These are phyloP conservation scores for Hyposoter didymator DNA, from an alignment of 2,888 invertebrate genomes.

Conservation along the genomic window DNA sequence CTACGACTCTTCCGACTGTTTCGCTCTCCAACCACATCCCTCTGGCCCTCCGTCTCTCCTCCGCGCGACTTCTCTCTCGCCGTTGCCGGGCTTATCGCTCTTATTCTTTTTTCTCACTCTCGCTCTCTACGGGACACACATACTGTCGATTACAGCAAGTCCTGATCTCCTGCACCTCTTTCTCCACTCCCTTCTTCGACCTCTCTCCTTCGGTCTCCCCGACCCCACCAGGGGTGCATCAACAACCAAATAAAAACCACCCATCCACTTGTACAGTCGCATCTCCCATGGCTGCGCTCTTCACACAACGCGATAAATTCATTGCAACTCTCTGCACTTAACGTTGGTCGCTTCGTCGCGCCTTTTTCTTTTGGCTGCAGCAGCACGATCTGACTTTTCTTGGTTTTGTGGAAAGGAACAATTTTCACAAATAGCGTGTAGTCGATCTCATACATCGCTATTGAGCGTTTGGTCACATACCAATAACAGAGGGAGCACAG, in stretches of 20 bases:
- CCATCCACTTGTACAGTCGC: conserved; percentile 26
- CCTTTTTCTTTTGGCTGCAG: background rate
- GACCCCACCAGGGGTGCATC: conserved; percentile 39
- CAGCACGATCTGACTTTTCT: background rate
- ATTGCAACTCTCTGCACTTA: background rate
- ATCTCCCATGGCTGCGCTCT: background rate
- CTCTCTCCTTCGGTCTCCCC: conserved; percentile 26
- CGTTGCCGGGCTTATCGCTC: conserved; percentile 53
- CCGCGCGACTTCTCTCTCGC: conserved; percentile 41
- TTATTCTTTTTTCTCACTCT: conserved; percentile 65
- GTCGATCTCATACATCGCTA: conserved; percentile 24
- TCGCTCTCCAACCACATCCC: conserved; percentile 45
- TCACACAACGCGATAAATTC: background rate
- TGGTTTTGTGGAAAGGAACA: background rate
- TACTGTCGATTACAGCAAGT: conserved; percentile 64
- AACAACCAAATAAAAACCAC: conserved; percentile 35
- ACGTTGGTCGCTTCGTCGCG: background rate
- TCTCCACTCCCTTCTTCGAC: conserved; percentile 29
- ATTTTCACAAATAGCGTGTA: background rate
- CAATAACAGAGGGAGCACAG: conserved; percentile 37
- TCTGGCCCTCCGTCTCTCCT: conserved; percentile 41
- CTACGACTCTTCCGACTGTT: conserved; percentile 21
- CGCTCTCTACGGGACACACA: conserved; percentile 62
- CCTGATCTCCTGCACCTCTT: conserved; percentile 47
- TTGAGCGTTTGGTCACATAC: conserved; percentile 23